Base-by-base conservation (phyloP, 2,888 invertebrate genomes). In the Athalia circularis region DNA sequence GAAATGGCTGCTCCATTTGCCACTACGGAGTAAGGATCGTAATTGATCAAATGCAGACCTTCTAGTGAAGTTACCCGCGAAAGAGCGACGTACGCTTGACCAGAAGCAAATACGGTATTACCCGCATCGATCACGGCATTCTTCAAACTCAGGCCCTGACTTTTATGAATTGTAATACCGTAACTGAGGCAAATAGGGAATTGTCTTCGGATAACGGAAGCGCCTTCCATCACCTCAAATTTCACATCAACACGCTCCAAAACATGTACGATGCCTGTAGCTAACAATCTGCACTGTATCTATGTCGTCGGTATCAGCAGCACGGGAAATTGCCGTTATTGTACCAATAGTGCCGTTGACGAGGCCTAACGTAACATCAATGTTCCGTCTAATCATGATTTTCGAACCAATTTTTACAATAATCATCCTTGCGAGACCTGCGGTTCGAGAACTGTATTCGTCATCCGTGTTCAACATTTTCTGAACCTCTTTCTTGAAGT, bases 321-420 rank as follows among this genome's bases (percentile, higher is more conserved):
- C 47, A 15, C 64, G 59, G 9, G 57, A 54, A 9, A 85, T 70
- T 9, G 80, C 79, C 78, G 78, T 65, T 13, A 85, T 76, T 7
- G 47, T 80, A 48, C 80, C 84, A n/a, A 85, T 84, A 0, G 84
- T 79, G 45, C 86, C 84, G 79, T 86, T 86, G 0, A 84, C 82
- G 65, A 86, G 80, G 43, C 85, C 84, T 77, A 83, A 50, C 9
- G 80, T 83, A n/a, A 85, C 79, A 74, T 85, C 83, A 78, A 85
- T 84, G 80, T 86, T 86, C 72, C 83, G 81, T 59, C 80, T 67
- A 7, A 86, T 77, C 84, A 86, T 85, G 6, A 85, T 77, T 80
- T 78, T 80, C 7, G 79, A 80, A 54, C 82, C 82, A 43, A 29
- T 29, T 29, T 29, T 29, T 0, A 29, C 29, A 29, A 29, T 29